Conservation (phyloP, 1,140 invertebrate species). For the Euwallacea similis region DNA sequence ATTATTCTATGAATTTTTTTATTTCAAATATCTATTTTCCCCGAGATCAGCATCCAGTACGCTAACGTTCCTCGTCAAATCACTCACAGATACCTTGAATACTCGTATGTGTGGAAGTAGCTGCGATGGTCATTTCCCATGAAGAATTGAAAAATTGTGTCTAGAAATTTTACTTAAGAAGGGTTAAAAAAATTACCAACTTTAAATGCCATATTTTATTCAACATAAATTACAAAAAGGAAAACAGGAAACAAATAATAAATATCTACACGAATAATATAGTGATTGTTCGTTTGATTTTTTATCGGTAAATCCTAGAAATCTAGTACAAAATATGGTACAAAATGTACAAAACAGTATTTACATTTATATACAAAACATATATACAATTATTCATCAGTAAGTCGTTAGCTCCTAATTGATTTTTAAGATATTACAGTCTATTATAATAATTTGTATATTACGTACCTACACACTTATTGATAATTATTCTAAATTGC, state of each 20-base stretch:
- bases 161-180: neutral
- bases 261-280: conserved; percentile 16
- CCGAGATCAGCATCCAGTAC: too few species aligned
- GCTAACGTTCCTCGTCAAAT: too few species aligned
- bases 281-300: conserved; percentile 13
- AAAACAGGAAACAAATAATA: conserved; percentile 19
- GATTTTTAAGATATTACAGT: too few species aligned
- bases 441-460: too few species aligned
- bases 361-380: conserved; percentile 13
- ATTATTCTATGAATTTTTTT: too few species aligned
- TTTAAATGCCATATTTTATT: conserved; percentile 12
- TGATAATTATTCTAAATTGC: too few species aligned
- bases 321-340: conserved; percentile 12
- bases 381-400: neutral
- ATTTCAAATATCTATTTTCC: too few species aligned
- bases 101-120: neutral
- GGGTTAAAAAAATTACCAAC: neutral
- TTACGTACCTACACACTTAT: too few species aligned
- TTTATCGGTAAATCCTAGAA: conserved; percentile 4
- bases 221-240: conserved; percentile 18
- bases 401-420: too few species aligned
- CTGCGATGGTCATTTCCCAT: neutral
- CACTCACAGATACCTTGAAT: too few species aligned
- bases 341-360: conserved; percentile 19
- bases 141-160: neutral